phyloP scores from a whole-genome alignment of 2,888 invertebrate species.

The Mechanitis mazaeus region DNA sequence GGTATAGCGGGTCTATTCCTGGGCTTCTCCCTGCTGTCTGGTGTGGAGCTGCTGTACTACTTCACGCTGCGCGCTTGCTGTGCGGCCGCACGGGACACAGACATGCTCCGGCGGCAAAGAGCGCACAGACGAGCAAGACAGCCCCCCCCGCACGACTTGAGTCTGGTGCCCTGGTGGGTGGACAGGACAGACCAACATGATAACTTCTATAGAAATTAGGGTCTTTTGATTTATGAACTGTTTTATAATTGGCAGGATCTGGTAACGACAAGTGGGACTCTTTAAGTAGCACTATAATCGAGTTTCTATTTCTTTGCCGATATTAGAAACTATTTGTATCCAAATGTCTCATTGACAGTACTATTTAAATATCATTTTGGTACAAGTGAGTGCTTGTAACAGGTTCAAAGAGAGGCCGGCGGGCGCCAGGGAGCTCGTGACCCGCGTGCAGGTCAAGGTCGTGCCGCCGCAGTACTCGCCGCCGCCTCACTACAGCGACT shows the following conservation, averaged over 20 bases:
- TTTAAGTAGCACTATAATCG: too few relatives aligned
- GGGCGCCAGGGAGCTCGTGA: constrained; percentile 40
- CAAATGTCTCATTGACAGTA: too few relatives aligned
- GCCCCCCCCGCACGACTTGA: constrained; percentile 65
- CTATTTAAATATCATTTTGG: too few relatives aligned
- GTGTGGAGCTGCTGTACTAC: constrained; percentile 86
- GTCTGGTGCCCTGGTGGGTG: constrained; percentile 61
- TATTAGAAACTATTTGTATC: too few relatives aligned
- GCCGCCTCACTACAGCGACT: constrained; percentile 61
- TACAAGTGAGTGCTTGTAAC: not conserved
- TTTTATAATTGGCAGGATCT: too few relatives aligned
- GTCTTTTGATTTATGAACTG: too few relatives aligned
- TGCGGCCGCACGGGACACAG: constrained; percentile 72
- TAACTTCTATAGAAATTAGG: too few relatives aligned
- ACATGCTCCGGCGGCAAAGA: constrained; percentile 64
- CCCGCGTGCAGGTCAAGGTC: constrained; percentile 48
- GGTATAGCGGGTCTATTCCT: constrained; percentile 81
- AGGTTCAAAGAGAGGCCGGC: constrained; percentile 65
- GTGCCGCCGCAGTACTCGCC: constrained; percentile 62
- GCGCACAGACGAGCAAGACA: constrained; percentile 56
- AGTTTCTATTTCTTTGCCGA: too few relatives aligned
- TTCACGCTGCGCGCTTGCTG: constrained; percentile 84
- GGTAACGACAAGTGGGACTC: too few relatives aligned
- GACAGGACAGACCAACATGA: too few relatives aligned
- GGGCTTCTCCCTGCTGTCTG: constrained; percentile 86